These are phyloP conservation scores for Bergia sp. DNA, from an alignment of 92 coral and sea anemone genomes.

Conservation along the genomic window DNA sequence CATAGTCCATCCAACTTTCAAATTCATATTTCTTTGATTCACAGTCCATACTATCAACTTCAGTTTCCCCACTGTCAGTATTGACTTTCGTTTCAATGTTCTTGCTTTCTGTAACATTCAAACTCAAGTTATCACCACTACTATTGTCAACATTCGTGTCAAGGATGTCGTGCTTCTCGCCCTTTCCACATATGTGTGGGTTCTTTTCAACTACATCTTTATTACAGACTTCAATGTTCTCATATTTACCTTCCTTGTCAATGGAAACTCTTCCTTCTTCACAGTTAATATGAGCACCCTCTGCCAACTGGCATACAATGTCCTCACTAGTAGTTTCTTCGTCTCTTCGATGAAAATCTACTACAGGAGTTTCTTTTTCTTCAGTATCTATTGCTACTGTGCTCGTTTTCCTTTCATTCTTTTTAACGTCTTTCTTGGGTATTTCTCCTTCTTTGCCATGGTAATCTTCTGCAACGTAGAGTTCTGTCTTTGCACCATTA, in stretches of 20 bases:
- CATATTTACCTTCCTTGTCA: neutral
- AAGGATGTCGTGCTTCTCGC: neutral
- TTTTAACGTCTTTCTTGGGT: neutral
- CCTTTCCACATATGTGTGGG: neutral
- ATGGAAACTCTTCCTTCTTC: neutral
- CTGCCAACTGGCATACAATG: neutral
- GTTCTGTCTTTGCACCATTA: neutral
- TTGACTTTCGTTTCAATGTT: neutral
- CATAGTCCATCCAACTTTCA: neutral
- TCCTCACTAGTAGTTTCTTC: neutral
- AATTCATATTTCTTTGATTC: neutral
- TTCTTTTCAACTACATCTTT: neutral
- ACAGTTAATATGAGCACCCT: neutral
- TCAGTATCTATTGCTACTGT: neutral
- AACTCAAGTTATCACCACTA: neutral
- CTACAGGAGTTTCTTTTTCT: neutral
- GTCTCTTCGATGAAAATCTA: neutral
- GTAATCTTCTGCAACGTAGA: conserved; percentile 5
- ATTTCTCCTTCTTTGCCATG: neutral
- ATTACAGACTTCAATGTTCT: neutral
- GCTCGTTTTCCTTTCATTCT: neutral
- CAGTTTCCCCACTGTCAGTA: neutral
- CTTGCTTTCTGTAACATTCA: neutral
- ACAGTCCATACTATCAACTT: neutral
- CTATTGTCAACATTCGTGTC: neutral